Conservation (phyloP, 2,797 vertebrate species). For the Anabacerthia variegaticeps region DNA sequence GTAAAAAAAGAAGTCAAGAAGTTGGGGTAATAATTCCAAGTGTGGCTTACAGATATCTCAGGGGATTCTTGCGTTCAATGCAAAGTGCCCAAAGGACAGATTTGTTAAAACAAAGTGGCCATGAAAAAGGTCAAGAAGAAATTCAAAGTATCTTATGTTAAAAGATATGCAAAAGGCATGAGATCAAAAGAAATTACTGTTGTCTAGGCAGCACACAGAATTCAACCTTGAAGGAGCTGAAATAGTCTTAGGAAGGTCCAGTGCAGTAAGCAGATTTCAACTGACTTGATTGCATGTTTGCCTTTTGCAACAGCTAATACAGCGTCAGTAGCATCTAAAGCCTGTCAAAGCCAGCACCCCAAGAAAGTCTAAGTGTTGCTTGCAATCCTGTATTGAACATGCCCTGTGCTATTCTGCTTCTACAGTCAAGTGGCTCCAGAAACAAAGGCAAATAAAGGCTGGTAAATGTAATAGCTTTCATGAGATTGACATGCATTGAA, state of each 20-base stretch:
- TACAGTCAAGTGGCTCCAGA: neutral
- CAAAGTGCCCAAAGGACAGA: neutral
- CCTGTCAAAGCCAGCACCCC: neutral
- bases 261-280: neutral
- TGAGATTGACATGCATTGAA: neutral
- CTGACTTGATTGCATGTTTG: neutral
- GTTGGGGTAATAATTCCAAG: neutral
- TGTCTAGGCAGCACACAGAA: neutral
- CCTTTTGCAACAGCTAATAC: neutral
- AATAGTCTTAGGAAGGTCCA: neutral
- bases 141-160: neutral
- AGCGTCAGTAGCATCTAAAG: neutral
- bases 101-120: neutral
- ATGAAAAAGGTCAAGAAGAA: neutral
- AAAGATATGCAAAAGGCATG: neutral
- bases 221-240: neutral
- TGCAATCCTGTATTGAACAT: neutral
- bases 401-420: neutral
- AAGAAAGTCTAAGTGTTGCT: neutral
- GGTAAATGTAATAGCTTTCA: neutral
- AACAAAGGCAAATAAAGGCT: neutral
- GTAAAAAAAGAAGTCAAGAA: neutral
- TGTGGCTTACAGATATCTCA: neutral
- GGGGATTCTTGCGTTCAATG: neutral
- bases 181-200: neutral